Conservation (phyloP, 2,797 vertebrate species). For the Enteromius mattozi region DNA sequence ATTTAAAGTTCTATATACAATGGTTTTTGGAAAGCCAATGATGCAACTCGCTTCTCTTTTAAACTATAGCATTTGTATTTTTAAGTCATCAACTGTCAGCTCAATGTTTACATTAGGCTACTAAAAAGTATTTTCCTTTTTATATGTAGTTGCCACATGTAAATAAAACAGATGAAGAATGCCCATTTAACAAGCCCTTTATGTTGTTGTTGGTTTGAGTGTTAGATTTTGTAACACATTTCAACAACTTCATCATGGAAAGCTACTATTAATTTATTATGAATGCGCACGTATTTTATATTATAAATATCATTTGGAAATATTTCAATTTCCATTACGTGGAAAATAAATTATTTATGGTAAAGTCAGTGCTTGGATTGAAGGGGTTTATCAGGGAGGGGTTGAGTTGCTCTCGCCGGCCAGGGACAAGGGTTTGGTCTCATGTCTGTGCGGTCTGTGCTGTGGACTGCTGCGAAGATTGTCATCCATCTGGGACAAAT, state of each 20-base stretch:
- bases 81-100: neutral
- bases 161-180: neutral
- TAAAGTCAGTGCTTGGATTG: constrained; percentile 10
- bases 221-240: neutral
- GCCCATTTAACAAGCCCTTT: constrained; percentile 16
- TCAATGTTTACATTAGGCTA: neutral
- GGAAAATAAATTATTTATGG: constrained; percentile 23
- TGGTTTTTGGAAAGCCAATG: neutral
- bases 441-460: constrained; percentile 87
- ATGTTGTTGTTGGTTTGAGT: neutral
- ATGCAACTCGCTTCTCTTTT: neutral
- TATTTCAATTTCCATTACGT: neutral
- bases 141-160: neutral
- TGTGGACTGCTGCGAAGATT: constrained; percentile 97
- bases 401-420: constrained; percentile 77
- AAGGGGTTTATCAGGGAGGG: constrained; percentile 72
- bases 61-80: neutral
- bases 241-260: neutral
- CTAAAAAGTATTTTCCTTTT: neutral
- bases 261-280: neutral
- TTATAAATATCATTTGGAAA: constrained; percentile 9
- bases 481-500: constrained; percentile 91
- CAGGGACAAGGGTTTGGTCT: constrained; percentile 80
- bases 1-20: neutral
- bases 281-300: neutral